Base-by-base conservation (phyloP, 2,113 vertebrate species). In the Heterochromis multidens region DNA sequence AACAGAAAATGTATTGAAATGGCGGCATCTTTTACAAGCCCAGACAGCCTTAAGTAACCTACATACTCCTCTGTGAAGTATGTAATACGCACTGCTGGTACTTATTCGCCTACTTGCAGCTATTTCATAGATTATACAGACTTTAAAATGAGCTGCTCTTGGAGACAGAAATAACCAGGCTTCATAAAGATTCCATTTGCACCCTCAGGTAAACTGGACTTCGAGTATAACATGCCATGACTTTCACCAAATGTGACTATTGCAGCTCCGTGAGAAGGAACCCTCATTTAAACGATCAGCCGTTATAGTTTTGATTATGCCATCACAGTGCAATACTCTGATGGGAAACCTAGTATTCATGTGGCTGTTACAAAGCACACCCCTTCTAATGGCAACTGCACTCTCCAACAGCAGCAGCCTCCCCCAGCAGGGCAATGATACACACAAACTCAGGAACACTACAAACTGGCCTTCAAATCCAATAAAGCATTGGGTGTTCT, bases 1-100 rank as follows among this genome's bases (percentile, higher is more conserved):
- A 89, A 92, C 81, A 83, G 80, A 84, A 91, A 92, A 83, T 31
- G 77, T 58, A 85, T 63, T 91, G 83, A 89, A 90, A 91, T 27
- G 74, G 76, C 7, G 58, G 54, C 80, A 83, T 92, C 65, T 81
- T 82, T 83, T 85, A 79, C 82, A 88, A 89, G 87, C 10, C n/a
- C 21, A 82, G 83, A 43, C 70, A 82, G 63, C 54, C 79, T 54
- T 19, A 59, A 87, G 86, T 87, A 81, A 87, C 87, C 81, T 80
- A 74, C 77, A 82, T 84, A 65, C 85, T 80, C 79, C 57, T 23
- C 77, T 33, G 83, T 83, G 74, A 81, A 86, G 90, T 67, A 72
- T 27, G 65, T 62, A 84, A 82, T 33, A 62, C 4, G 16, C 61
- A 11, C 46, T 16, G 63, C 21, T 74, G 25, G 67, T 49, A 65